Evolutionary conservation across 1,140 invertebrate genomes (phyloP).

Genomic region (Sesamia nonagrioides): DNA sequence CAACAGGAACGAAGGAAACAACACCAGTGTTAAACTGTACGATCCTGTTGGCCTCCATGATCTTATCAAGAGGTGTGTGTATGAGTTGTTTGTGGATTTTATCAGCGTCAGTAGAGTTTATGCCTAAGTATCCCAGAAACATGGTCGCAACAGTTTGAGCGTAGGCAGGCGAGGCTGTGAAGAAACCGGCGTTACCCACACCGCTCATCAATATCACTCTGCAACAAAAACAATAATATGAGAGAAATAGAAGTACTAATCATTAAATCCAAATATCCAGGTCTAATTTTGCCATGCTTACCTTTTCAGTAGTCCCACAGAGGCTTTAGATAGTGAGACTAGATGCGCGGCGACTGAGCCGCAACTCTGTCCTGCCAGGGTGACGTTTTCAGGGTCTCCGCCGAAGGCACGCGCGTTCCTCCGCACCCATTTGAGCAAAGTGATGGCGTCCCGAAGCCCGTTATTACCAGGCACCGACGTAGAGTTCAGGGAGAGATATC

Average conservation of each 20-base stretch:
- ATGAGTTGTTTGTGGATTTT: slow-evolving; percentile 48
- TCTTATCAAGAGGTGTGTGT: slow-evolving; percentile 48
- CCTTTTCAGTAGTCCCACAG: slow-evolving; percentile 58
- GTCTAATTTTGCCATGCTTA: slow-evolving; percentile 44
- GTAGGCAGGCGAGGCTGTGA: slow-evolving; percentile 51
- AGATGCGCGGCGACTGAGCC: slow-evolving; percentile 83
- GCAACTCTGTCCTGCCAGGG: slow-evolving; percentile 87
- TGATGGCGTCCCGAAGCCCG: slow-evolving; percentile 89
- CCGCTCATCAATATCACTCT: slow-evolving; percentile 63
- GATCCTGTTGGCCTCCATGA: slow-evolving; percentile 48
- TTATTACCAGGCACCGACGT: slow-evolving; percentile 89
- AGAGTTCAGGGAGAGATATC: slow-evolving; percentile 83
- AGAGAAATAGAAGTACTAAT: too few relatives aligned
- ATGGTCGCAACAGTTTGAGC: slow-evolving; percentile 32
- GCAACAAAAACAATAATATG: slow-evolving; percentile 24
- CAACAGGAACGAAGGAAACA: slow-evolving; percentile 51
- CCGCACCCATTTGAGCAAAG: slow-evolving; percentile 88
- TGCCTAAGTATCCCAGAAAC: slow-evolving; percentile 49
- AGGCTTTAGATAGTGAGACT: slow-evolving; percentile 72
- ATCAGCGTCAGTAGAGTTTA: slow-evolving; percentile 53
- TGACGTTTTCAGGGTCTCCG: slow-evolving; percentile 89
- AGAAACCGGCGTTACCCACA: slow-evolving; percentile 47
- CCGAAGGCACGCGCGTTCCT: slow-evolving; percentile 90
- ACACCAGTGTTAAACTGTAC: slow-evolving; percentile 46
- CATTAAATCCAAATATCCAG: not conserved